Percentiles rank a stretch among this genome's conserved stretches.
Evolutionary conservation across 2,888 invertebrate genomes (phyloP).

Genomic region (Tipula vernalis): DNA sequence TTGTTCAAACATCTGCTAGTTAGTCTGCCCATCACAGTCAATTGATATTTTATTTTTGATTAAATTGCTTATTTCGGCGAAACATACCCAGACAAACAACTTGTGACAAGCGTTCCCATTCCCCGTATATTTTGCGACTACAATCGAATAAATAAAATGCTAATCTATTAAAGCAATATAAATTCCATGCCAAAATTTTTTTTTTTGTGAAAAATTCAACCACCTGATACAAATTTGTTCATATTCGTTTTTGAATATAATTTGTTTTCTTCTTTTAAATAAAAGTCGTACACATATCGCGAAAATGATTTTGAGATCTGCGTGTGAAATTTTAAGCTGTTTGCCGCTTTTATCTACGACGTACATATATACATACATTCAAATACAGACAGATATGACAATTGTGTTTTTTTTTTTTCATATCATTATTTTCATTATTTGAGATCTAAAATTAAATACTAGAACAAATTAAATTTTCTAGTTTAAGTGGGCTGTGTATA

Average conservation of each 20-base stretch:
- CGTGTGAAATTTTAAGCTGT: not conserved
- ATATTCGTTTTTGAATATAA: not conserved
- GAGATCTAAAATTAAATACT: not conserved
- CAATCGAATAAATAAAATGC: not conserved
- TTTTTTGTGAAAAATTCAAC: not conserved
- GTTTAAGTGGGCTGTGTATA: not conserved
- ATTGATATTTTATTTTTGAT: not conserved
- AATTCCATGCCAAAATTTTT: not conserved
- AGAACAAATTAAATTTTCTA: not conserved
- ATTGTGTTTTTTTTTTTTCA: not conserved
- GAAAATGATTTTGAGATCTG: not conserved
- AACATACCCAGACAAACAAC: not conserved
- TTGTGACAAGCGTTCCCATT: not conserved
- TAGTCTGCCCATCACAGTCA: not conserved
- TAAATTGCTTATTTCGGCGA: not conserved
- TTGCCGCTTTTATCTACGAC: not conserved
- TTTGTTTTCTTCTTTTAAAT: not conserved
- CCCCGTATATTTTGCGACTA: not conserved
- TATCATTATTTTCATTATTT: not conserved
- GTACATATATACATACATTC: not conserved
- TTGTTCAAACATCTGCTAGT: not conserved
- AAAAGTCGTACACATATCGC: not conserved
- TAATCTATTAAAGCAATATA: not conserved
- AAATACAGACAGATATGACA: not conserved
- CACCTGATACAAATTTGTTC: not conserved